These are phyloP conservation scores for Meghimatium bilineatum DNA, from an alignment of 2,888 invertebrate genomes.

Conservation along the genomic window DNA sequence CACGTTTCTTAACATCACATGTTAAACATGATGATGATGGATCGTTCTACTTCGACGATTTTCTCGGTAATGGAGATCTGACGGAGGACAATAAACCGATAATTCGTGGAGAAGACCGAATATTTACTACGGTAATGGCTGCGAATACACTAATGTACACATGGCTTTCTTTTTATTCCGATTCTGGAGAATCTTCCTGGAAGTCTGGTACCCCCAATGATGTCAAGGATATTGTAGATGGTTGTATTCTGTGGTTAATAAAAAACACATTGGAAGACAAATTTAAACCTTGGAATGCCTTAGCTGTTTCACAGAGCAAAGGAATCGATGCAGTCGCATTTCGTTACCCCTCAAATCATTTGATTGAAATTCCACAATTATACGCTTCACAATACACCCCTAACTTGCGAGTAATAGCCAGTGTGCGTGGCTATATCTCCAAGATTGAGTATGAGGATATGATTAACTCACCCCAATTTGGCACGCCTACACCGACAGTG, in stretches of 20 bases:
- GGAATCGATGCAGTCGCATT: too few relatives aligned
- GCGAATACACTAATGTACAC: constrained; percentile 65
- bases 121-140: constrained; percentile 69
- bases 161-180: constrained; percentile 64
- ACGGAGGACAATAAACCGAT: neutral
- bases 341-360: too few relatives aligned
- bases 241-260: neutral
- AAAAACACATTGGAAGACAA: neutral
- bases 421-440: too few relatives aligned
- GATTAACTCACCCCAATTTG: neutral
- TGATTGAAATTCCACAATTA: too few relatives aligned
- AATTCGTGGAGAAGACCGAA: constrained; percentile 62
- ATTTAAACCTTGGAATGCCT: neutral
- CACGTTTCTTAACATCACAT: neutral
- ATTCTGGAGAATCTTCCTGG: constrained; percentile 57
- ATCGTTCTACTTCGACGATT: neutral
- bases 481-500: neutral
- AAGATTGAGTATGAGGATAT: too few relatives aligned
- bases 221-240: neutral
- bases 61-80: constrained; percentile 19
- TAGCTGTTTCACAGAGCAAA: too few relatives aligned
- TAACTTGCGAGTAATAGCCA: too few relatives aligned
- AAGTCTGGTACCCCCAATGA: constrained; percentile 5
- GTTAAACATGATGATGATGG: neutral
- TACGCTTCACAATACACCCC: too few relatives aligned